Evolutionary conservation across 2,113 vertebrate species (phyloP), one percentile per base, ranked within the genome.

Genomic region (Blennius ocellaris): DNA sequence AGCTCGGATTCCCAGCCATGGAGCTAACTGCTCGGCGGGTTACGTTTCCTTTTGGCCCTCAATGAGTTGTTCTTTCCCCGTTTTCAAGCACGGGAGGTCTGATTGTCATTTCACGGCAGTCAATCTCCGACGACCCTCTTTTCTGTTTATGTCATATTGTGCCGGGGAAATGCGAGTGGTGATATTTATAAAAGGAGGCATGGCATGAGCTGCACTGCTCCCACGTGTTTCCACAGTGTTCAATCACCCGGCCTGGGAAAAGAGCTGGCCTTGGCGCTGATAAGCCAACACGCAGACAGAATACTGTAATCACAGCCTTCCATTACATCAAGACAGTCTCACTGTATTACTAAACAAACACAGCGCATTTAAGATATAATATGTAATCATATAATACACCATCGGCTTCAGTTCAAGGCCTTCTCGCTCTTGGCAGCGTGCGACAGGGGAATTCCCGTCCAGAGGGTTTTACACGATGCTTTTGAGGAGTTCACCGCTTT

Each of bases 401-500:
- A 37, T 64, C 61, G 80, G 88, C 76, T 49, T 11, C n/a, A 60
- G 71, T 82, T 90, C 87, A 92, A 90, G 89, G 87, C 61, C 84
- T 78, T 53, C 73, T 74, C 14, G 5, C 55, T 81, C 84, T 85
- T 89, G 89, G 82, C 89, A 78, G 81, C 1, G 59, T 45, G 65
- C 5, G 37, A 64, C 78, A 21, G n/a, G 65, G 39, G 76, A 72
- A 77, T 81, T 71, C 76, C 80, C 53, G 74, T 80, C 53, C 70
- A 72, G 67, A 87, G 74, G 69, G 66, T 66, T 80, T 79, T 62
- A 58, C 41, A 54, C 10, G 1, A 44, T 59, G 78, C 71, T 84
- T 82, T 75, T 71, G 54, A 63, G 55, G 74, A 85, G 74, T 76
- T 21, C 49, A 73, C 50, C 12, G 54, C 75, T 89, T 83, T 86